A percentile compares a stretch with the other conserved stretches of the same genome.
These are phyloP conservation scores for Aphis gossypii DNA, from an alignment of 1,140 invertebrate genomes.

Conservation along the genomic window DNA sequence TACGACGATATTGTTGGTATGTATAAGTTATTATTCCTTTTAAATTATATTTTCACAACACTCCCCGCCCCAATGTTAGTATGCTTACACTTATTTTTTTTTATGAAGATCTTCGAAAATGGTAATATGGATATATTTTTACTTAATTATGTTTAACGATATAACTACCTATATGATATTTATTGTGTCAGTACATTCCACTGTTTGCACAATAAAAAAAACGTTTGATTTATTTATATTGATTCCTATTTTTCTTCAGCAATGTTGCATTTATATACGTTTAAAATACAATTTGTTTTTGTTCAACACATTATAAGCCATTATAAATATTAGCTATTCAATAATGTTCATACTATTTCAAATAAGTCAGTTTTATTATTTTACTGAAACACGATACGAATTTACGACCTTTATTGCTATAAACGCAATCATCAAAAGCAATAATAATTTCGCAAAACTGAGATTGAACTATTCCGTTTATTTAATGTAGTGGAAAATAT, in stretches of 20 bases:
- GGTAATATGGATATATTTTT: not conserved
- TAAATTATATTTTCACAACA: not conserved
- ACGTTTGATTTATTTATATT: too few relatives aligned
- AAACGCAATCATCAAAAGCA: constrained; percentile 5
- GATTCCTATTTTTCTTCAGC: not conserved
- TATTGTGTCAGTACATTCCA: not conserved
- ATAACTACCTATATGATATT: not conserved
- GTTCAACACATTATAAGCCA: not conserved
- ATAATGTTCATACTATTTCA: not conserved
- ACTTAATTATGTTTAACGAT: not conserved
- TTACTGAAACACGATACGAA: not conserved
- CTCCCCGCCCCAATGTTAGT: not conserved
- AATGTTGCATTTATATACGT: not conserved
- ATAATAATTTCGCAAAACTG: constrained; percentile 4
- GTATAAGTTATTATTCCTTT: not conserved
- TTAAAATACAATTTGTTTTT: not conserved
- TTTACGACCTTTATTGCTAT: constrained; percentile 15
- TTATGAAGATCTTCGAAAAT: not conserved
- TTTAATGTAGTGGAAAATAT: constrained; percentile 38
- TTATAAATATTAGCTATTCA: not conserved
- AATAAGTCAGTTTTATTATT: not conserved
- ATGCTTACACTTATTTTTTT: not conserved
- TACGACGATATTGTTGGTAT: not conserved
- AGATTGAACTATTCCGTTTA: constrained; percentile 27
- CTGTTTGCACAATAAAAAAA: too few relatives aligned